Conservation (phyloP, 2,113 vertebrate genomes). For the Chlorodrepanis virens region DNA sequence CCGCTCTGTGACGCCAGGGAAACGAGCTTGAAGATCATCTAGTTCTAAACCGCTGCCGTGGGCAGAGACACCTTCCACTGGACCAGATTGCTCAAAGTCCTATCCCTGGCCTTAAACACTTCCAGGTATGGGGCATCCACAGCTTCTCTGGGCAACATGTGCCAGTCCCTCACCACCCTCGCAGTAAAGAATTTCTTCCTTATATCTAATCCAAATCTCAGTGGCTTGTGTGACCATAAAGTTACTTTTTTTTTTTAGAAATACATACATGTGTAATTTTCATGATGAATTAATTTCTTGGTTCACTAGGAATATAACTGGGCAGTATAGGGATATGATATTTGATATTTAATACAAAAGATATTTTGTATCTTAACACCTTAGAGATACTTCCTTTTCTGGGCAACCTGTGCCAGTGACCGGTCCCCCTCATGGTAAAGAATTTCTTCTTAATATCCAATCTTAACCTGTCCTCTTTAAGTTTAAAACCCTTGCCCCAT, state of each 20-base stretch:
- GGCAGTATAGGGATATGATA: neutral
- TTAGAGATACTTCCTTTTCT: neutral
- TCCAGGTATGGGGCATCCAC: neutral
- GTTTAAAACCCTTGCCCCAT: neutral
- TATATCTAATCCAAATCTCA: neutral
- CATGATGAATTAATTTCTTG: neutral
- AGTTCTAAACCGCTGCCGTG: neutral
- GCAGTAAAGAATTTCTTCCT: neutral
- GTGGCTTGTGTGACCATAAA: neutral
- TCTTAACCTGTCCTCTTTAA: neutral
- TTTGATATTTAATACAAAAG: no score
- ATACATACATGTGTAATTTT: neutral
- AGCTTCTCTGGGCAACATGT: neutral
- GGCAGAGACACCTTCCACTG: neutral
- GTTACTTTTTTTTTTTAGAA: no score
- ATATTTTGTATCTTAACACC: neutral
- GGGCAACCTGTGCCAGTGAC: neutral
- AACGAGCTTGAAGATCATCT: no score
- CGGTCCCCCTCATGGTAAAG: accelerated
- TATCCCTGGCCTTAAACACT: neutral
- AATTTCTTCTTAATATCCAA: neutral
- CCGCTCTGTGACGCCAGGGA: neutral
- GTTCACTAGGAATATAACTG: neutral
- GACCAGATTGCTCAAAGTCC: neutral
- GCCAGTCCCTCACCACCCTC: neutral